phyloP scores from a whole-genome alignment of 2,888 invertebrate genomes.

The Lydus trimaculatus region DNA sequence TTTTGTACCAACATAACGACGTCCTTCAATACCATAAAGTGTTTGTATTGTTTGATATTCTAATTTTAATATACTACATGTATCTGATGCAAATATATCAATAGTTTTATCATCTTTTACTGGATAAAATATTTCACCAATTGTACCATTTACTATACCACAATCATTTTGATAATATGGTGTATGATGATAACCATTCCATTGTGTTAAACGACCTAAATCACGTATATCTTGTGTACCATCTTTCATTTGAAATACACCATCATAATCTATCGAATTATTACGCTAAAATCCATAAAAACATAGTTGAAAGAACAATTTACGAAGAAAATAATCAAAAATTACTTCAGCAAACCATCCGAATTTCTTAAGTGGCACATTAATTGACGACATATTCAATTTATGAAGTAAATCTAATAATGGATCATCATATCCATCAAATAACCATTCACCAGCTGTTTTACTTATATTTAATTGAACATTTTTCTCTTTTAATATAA shows the following conservation, averaged over 20 bases:
- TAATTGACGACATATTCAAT: constrained; percentile 62
- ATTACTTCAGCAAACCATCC: constrained; percentile 85
- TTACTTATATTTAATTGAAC: constrained; percentile 67
- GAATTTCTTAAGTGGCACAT: constrained; percentile 78
- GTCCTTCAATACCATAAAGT: constrained; percentile 64
- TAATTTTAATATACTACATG: constrained; percentile 67
- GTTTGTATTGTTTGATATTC: constrained; percentile 51
- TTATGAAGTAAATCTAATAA: constrained; percentile 67
- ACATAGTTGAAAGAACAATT: constrained; percentile 20
- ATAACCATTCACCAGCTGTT: constrained; percentile 73
- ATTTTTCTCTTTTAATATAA: constrained; percentile 64
- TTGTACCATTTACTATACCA: constrained; percentile 73
- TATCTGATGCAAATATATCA: constrained; percentile 76
- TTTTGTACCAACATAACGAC: constrained; percentile 65
- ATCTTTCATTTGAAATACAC: constrained; percentile 78
- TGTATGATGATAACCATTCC: constrained; percentile 71
- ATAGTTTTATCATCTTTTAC: constrained; percentile 65
- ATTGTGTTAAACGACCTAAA: constrained; percentile 74
- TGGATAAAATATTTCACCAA: constrained; percentile 85
- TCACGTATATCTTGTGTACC: constrained; percentile 71
- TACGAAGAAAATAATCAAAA: constrained; percentile 35
- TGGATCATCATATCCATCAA: constrained; percentile 82
- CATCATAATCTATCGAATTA: constrained; percentile 75
- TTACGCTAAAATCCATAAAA: constrained; percentile 70
- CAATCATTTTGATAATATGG: constrained; percentile 66